A percentile compares a stretch with the other conserved stretches of the same genome.
These are phyloP conservation scores for Pseudorhombus dupliciocellatus DNA, from an alignment of 2,113 vertebrate genomes.

Conservation along the genomic window DNA sequence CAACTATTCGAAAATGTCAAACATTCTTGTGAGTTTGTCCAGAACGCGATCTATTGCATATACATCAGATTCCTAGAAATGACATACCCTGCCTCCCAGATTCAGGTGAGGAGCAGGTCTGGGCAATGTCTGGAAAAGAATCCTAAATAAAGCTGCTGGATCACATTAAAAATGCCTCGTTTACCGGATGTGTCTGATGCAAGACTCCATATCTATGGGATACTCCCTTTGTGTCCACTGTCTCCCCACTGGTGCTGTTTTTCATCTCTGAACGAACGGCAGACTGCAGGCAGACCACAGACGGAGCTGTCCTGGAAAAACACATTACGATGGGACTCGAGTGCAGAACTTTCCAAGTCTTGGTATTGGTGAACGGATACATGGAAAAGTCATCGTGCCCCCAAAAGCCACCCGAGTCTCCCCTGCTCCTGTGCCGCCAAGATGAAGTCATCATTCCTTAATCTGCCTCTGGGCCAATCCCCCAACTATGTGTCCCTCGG, in stretches of 20 bases:
- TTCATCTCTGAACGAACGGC: conserved; percentile 56
- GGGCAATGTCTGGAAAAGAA: not conserved
- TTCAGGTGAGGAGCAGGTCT: not conserved
- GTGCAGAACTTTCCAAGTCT: conserved; percentile 56
- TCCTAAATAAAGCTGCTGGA: conserved; percentile 5
- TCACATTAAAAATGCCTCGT: conserved; percentile 1
- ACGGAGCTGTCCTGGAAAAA: conserved; percentile 68
- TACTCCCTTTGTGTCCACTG: conserved; percentile 21
- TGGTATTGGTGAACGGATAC: conserved; percentile 38
- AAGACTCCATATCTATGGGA: conserved; percentile 9
- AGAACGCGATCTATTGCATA: not conserved
- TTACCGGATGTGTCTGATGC: conserved; percentile 22
- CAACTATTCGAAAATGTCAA: not conserved
- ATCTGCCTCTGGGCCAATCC: not conserved
- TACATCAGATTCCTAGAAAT: not conserved
- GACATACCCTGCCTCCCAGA: not conserved
- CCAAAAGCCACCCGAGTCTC: conserved; percentile 10
- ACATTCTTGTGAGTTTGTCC: conserved; percentile 1
- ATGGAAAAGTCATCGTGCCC: conserved; percentile 66
- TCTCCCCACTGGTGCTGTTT: conserved; percentile 39
- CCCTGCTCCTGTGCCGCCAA: not conserved
- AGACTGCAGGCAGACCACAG: conserved; percentile 46
- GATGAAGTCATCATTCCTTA: conserved; percentile 51
- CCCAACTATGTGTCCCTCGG: conserved; percentile 7
- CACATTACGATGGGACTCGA: conserved; percentile 42